A percentile compares a stretch with the other conserved stretches of the same genome.
Conservation (phyloP, 2,797 vertebrate species). For the Sorex maritimensis region DNA sequence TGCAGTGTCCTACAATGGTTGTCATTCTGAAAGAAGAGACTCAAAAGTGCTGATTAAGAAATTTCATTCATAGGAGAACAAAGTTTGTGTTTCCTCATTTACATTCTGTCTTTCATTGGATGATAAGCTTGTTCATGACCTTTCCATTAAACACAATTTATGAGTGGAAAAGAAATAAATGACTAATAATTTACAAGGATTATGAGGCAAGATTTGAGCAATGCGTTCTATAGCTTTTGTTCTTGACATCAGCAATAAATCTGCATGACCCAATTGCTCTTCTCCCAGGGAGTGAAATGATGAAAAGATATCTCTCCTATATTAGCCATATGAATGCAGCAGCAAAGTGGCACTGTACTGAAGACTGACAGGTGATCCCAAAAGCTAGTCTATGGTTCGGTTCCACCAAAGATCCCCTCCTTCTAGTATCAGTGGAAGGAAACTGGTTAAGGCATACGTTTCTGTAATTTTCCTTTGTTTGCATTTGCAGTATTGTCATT, state of each 20-base stretch:
- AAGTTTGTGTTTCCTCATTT: constrained; percentile 46
- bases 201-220: constrained; percentile 44
- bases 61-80: background rate
- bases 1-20: constrained; percentile 7
- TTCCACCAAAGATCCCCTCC: background rate
- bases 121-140: constrained; percentile 45
- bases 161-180: constrained; percentile 58
- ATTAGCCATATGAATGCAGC: background rate
- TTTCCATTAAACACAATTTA: constrained; percentile 78
- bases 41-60: constrained; percentile 42
- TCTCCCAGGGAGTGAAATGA: constrained; percentile 28
- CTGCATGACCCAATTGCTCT: constrained; percentile 2
- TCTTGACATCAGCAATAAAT: constrained; percentile 71
- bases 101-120: constrained; percentile 51
- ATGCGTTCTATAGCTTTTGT: constrained; percentile 11
- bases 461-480: background rate
- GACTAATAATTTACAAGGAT: constrained; percentile 71
- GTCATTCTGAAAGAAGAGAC: constrained; percentile 38
- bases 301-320: constrained; percentile 17
- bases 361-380: background rate
- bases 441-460: background rate
- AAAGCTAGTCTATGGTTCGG: background rate
- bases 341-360: constrained; percentile 46
- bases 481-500: constrained; percentile 2
- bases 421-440: background rate